Evolutionary conservation across 1,140 invertebrate genomes (phyloP).

Genomic region (Drosophila persimilis): DNA sequence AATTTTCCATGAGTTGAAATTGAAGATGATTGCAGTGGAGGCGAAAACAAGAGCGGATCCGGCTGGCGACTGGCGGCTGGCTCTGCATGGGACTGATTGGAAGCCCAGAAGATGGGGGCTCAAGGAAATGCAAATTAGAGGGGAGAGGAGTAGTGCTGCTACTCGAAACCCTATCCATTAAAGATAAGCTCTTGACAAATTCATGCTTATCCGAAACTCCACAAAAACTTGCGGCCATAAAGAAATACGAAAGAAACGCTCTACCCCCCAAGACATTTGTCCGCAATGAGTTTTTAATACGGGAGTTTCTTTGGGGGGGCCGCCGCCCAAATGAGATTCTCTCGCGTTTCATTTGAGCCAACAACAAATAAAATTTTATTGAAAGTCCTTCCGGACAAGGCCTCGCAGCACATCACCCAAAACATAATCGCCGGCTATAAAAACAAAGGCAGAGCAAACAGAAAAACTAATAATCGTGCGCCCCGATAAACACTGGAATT

Average conservation of each 20-base stretch:
- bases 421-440: slow-evolving; percentile 70
- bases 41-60: slow-evolving; percentile 19
- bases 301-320: slow-evolving; percentile 24
- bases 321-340: slow-evolving; percentile 50
- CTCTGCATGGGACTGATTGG: background rate
- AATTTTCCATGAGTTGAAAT: slow-evolving; percentile 77
- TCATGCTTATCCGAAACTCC: slow-evolving; percentile 19
- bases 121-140: slow-evolving; percentile 30
- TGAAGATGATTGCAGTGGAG: slow-evolving; percentile 68
- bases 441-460: slow-evolving; percentile 68
- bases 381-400: slow-evolving; percentile 50
- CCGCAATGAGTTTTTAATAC: slow-evolving; percentile 66
- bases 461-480: slow-evolving; percentile 74
- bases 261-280: slow-evolving; percentile 44
- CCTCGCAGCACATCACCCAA: slow-evolving; percentile 23
- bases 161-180: slow-evolving; percentile 30
- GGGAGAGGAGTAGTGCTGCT: background rate
- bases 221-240: slow-evolving; percentile 44
- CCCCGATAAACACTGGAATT: slow-evolving; percentile 69
- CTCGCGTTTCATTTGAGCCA: slow-evolving; percentile 61
- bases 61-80: background rate
- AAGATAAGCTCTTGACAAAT: slow-evolving; percentile 52
- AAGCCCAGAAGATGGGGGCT: background rate
- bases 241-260: slow-evolving; percentile 22
- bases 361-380: slow-evolving; percentile 74